These are phyloP conservation scores for Lottia scabra DNA, from an alignment of 2,888 invertebrate species.

Conservation along the genomic window DNA sequence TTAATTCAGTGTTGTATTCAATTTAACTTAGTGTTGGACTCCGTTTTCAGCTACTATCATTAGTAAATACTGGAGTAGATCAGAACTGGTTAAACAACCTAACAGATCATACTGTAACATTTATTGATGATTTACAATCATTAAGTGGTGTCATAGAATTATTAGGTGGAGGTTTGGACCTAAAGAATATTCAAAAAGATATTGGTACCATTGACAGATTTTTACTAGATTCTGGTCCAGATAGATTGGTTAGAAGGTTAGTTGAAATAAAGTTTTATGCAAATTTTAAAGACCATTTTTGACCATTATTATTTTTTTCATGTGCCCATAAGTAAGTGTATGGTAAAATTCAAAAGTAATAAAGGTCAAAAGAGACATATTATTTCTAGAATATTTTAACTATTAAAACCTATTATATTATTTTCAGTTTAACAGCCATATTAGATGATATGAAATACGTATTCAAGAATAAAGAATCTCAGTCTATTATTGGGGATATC, in stretches of 20 bases:
- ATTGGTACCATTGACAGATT: conserved; percentile 28
- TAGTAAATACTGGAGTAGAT: not conserved
- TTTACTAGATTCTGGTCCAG: conserved; percentile 19
- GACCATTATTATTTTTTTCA: no score
- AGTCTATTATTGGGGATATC: conserved; percentile 39
- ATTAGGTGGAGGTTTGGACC: conserved; percentile 14
- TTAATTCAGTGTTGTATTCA: not conserved
- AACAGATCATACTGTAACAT: conserved; percentile 11
- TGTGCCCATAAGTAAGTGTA: no score
- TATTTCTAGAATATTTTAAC: no score
- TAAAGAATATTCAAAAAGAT: conserved; percentile 23
- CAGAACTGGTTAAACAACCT: conserved; percentile 18
- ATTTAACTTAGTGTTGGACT: not conserved
- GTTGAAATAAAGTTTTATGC: no score
- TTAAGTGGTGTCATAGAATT: conserved; percentile 10
- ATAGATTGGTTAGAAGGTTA: conserved; percentile 25
- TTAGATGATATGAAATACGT: conserved; percentile 40
- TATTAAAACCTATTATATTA: not conserved
- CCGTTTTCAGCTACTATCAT: not conserved
- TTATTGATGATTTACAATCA: conserved; percentile 20
- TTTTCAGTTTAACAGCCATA: conserved; percentile 40
- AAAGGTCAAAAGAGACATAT: no score
- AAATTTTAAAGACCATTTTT: no score
- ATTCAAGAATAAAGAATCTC: conserved; percentile 22
- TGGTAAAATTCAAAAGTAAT: no score